Conservation (phyloP, 2,888 invertebrate species). For the Pachydiplax longipennis region DNA sequence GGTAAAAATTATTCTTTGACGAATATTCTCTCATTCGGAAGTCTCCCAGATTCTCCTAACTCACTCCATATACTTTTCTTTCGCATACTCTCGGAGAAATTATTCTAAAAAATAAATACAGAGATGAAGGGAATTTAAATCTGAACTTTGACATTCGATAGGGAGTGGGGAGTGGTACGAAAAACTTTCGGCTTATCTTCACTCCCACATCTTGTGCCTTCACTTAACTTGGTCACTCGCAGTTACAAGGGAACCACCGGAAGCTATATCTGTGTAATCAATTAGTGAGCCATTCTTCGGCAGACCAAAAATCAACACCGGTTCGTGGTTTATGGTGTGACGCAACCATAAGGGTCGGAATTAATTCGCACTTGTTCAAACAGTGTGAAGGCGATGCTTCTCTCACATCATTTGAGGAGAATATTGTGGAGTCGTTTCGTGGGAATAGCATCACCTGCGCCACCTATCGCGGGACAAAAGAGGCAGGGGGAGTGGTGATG, state of each 20-base stretch:
- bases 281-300: too few species aligned
- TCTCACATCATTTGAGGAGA: background rate
- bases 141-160: background rate
- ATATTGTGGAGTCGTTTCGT: background rate
- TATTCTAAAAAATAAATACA: too few species aligned
- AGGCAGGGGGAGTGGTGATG: background rate
- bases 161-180: background rate
- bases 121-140: too few species aligned
- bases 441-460: background rate
- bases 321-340: background rate
- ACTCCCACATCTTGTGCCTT: background rate
- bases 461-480: background rate
- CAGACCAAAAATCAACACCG: background rate
- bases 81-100: background rate
- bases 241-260: too few species aligned
- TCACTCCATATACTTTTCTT: background rate
- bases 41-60: background rate
- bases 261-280: too few species aligned
- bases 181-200: background rate
- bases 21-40: background rate
- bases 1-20: too few species aligned
- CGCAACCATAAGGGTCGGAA: background rate
- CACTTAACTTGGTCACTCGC: too few species aligned
- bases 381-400: background rate
- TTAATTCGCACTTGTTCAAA: background rate